Percentiles rank a stretch among this genome's conserved stretches.
These are phyloP conservation scores for Exocentrus adspersus DNA, from an alignment of 2,888 invertebrate species.

Conservation along the genomic window DNA sequence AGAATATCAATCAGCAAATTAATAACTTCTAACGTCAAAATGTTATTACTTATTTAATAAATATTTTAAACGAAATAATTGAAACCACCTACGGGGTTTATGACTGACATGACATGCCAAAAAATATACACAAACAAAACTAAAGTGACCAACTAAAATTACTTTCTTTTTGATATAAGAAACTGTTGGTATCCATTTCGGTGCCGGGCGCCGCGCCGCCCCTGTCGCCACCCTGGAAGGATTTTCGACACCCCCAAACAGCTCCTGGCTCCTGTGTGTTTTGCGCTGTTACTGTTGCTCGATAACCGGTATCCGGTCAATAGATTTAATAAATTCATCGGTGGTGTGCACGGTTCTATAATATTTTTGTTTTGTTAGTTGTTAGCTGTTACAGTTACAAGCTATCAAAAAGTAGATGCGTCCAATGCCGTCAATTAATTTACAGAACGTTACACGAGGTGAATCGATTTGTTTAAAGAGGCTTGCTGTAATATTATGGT, in stretches of 20 bases:
- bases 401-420: neutral
- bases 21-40: too few species aligned
- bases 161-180: too few species aligned
- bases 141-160: too few species aligned
- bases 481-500: neutral
- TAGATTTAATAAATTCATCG: conserved; percentile 3
- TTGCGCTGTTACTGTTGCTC: neutral
- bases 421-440: neutral
- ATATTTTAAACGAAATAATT: too few species aligned
- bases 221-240: neutral
- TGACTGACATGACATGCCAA: too few species aligned
- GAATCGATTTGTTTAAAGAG: neutral
- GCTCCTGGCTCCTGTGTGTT: neutral
- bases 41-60: too few species aligned
- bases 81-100: too few species aligned
- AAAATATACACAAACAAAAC: too few species aligned
- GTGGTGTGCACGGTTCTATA: conserved; percentile 3
- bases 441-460: neutral
- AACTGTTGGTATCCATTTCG: too few species aligned
- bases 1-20: too few species aligned
- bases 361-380: neutral
- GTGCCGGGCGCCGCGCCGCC: neutral
- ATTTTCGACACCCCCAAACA: conserved; percentile 7
- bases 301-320: conserved; percentile 7
- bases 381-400: neutral